These are phyloP conservation scores for Embiotoca jacksoni DNA, from an alignment of 2,113 vertebrate genomes.

Conservation along the genomic window DNA sequence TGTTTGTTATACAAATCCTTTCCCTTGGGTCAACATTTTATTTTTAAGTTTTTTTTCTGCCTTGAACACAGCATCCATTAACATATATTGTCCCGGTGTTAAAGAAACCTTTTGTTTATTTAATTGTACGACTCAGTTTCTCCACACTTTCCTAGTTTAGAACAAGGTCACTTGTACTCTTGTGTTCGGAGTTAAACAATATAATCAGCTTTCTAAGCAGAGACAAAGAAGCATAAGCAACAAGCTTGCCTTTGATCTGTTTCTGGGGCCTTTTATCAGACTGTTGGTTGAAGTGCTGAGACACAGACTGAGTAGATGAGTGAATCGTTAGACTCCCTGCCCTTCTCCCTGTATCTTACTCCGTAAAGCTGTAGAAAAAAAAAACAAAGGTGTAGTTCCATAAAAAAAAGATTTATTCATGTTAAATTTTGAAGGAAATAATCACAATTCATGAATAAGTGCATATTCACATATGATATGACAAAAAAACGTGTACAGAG, in stretches of 20 bases:
- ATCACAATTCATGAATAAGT: constrained; percentile 71
- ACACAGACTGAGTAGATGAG: constrained; percentile 22
- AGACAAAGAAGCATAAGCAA: neutral
- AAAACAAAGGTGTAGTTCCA: constrained; percentile 12
- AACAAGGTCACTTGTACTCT: neutral
- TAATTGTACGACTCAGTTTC: neutral
- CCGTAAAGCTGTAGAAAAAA: neutral
- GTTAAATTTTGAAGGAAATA: constrained; percentile 64
- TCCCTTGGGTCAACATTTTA: too few species aligned
- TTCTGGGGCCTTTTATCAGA: neutral
- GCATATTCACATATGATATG: constrained; percentile 68
- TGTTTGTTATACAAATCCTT: too few species aligned
- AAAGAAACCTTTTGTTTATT: constrained; percentile 1
- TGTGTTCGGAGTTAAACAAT: neutral
- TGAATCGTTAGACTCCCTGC: constrained; percentile 12
- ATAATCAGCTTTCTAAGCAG: neutral
- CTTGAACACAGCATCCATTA: too few species aligned
- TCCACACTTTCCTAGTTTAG: neutral
- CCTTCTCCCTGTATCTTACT: neutral
- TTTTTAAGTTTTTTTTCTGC: too few species aligned
- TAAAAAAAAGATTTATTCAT: constrained; percentile 76
- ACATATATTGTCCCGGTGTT: too few species aligned
- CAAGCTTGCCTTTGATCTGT: neutral
- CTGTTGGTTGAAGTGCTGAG: constrained; percentile 5
- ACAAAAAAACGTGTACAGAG: constrained; percentile 65